Conservation (phyloP, 2,113 vertebrate genomes). For the Colinus virginianus region DNA sequence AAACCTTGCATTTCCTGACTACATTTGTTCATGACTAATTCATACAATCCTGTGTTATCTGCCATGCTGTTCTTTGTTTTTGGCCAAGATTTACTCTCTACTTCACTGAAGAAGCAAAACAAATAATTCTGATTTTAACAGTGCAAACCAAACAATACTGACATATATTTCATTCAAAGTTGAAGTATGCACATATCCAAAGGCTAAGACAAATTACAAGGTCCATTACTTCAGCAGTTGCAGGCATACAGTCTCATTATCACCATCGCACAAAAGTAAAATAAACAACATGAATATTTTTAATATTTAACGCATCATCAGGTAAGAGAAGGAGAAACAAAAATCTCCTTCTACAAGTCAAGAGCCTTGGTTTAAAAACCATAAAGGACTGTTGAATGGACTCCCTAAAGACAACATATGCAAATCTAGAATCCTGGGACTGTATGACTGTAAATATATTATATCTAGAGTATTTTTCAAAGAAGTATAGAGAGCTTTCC, state of each 20-base stretch:
- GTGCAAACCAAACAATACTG: not conserved
- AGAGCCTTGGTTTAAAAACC: not conserved
- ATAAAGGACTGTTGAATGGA: not conserved
- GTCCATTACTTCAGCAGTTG: not conserved
- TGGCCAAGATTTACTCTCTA: not conserved
- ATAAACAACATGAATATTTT: not conserved
- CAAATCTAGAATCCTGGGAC: not conserved
- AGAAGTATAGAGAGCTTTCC: not conserved
- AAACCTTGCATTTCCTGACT: not conserved
- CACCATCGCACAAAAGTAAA: not conserved
- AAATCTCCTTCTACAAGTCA: not conserved
- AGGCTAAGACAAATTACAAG: not conserved
- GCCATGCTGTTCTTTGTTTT: not conserved
- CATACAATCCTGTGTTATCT: not conserved
- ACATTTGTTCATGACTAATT: not conserved
- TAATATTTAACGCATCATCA: not conserved
- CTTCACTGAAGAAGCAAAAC: not conserved
- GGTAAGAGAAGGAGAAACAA: not conserved
- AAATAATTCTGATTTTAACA: not conserved
- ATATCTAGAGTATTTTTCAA: not conserved
- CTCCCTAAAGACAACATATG: not conserved
- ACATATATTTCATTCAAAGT: not conserved
- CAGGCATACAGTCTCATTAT: not conserved
- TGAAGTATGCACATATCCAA: not conserved
- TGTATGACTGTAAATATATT: not conserved